Evolutionary conservation across 2,113 vertebrate genomes (phyloP), one percentile per base, ranked within the genome.

Genomic region (Rhinopomastus cyanomelas): DNA sequence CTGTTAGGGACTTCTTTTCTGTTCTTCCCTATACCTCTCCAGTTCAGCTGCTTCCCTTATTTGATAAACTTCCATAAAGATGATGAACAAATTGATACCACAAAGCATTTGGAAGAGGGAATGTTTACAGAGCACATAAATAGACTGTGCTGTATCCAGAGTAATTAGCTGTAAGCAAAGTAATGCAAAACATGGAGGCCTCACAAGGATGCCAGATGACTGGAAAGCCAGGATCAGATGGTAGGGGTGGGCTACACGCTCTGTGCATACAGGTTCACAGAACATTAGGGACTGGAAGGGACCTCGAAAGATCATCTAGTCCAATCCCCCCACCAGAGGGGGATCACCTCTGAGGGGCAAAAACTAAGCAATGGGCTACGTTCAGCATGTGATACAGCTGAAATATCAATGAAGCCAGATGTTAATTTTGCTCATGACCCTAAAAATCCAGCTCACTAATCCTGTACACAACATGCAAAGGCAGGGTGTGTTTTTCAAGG

Each of bases 51-150:
- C 53, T 90, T 95, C 74, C 68, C 34, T 88, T 86, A 66, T 86
- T 88, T 95, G 42, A 88, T n/a, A 88, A 17, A 59, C 59, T 87
- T 90, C 74, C 77, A 66, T 60, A 53, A 81, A 64, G 64, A 67
- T 52, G 10, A 52, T 39, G 48, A 82, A 86, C 79, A 89, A 74
- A 67, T 14, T 42, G 39, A 91, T 87, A 82, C 51, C 74, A 52
- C 66, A 56, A 91, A 59, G 29, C 77, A 76, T 76, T 91, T 96
- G 77, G 86, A 79, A 84, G 29, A 68, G 27, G 9, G 39, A 72
- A 2, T 92, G 85, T 95, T 95, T 95, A 94, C 81, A 90, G 75
- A 94, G 51, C 22, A 39, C 59, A 95, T 81, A 94, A 92, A 92
- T 94, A 95, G 88, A 39, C 71, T 44, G 36, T 48, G 34, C 61